Conservation (phyloP, 2,113 vertebrate genomes). For the Clarias magur region DNA sequence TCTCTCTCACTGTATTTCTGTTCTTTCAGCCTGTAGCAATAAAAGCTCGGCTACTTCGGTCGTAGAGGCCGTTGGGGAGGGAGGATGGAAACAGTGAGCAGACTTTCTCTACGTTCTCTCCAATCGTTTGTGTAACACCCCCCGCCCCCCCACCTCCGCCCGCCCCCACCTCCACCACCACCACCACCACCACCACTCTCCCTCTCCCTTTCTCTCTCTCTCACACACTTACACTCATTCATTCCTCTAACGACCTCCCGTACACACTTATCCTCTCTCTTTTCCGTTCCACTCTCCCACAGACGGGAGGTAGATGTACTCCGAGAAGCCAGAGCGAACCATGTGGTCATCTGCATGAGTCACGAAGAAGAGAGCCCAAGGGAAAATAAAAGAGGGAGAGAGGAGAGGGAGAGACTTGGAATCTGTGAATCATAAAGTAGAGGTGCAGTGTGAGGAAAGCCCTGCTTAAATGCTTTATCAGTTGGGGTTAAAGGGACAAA, state of each 20-base stretch:
- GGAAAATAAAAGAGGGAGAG: neutral
- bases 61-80: slow-evolving; percentile 11
- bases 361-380: neutral
- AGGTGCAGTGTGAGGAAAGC: slow-evolving; percentile 39
- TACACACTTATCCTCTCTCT: slow-evolving; percentile 1
- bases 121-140: neutral
- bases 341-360: slow-evolving; percentile 37
- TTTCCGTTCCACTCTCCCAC: slow-evolving; percentile 16
- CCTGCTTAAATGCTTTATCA: slow-evolving; percentile 19
- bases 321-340: slow-evolving; percentile 8
- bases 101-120: slow-evolving; percentile 30
- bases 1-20: neutral
- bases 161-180: neutral
- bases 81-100: slow-evolving; percentile 52
- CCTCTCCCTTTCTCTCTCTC: neutral
- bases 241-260: slow-evolving; percentile 2
- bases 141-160: neutral
- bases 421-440: slow-evolving; percentile 60
- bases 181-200: neutral
- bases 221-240: neutral
- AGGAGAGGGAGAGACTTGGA: slow-evolving; percentile 34
- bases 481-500: neutral
- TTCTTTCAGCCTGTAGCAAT: neutral
- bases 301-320: neutral
- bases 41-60: slow-evolving; percentile 27